Percentiles rank a stretch among this genome's conserved stretches.
phyloP scores from a whole-genome alignment of 2,888 invertebrate genomes.

The Eretmocerus hayati region DNA sequence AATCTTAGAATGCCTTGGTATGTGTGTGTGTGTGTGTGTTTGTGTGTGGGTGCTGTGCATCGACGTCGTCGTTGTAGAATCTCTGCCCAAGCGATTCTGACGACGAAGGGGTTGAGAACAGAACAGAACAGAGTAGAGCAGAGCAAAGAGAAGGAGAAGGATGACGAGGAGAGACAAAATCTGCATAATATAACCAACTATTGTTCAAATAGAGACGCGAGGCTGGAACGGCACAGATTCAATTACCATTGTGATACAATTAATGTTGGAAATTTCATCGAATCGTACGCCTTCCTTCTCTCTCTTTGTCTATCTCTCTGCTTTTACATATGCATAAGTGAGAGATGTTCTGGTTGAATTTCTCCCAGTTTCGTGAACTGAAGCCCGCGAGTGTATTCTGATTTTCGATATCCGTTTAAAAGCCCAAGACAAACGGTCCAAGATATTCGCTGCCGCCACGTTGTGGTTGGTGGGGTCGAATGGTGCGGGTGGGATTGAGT shows the following conservation, averaged over 20 bases:
- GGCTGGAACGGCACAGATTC: conserved; percentile 46
- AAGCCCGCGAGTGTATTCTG: background rate
- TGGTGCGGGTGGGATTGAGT: no score
- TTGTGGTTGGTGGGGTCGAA: no score
- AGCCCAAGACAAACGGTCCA: conserved; percentile 20
- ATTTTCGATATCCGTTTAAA: conserved; percentile 23
- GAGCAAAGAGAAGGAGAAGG: conserved; percentile 15
- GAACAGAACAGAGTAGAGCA: conserved; percentile 1
- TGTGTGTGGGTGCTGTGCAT: no score
- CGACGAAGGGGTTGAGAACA: no score
- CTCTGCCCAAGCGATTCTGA: no score
- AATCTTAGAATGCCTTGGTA: no score
- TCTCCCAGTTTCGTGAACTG: background rate
- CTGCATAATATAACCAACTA: conserved; percentile 49
- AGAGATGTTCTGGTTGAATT: conserved; percentile 27
- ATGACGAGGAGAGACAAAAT: conserved; percentile 31
- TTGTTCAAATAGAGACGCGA: conserved; percentile 49
- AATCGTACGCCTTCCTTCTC: conserved; percentile 30
- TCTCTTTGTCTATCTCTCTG: conserved; percentile 23
- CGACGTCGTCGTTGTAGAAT: no score
- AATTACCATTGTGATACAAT: conserved; percentile 49
- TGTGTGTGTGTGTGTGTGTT: no score
- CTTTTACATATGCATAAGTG: conserved; percentile 47
- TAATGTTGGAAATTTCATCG: conserved; percentile 49
- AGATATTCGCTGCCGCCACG: conserved; percentile 17